Evolutionary conservation across 92 coral and sea anemone species (phyloP).

Genomic region (Parazoanthus atlanticus): DNA sequence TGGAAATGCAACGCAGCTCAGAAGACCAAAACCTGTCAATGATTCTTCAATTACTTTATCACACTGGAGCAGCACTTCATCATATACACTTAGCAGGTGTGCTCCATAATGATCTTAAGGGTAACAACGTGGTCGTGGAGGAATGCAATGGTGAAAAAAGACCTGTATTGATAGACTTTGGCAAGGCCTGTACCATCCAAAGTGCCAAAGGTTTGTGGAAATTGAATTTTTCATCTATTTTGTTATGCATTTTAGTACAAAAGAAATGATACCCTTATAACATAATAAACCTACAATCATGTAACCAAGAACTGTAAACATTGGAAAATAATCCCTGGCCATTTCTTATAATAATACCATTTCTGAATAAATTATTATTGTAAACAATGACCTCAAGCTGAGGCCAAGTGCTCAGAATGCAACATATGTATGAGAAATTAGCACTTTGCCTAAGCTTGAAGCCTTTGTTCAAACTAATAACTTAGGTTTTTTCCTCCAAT

Average conservation of each 20-base stretch:
- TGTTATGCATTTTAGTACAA: not conserved
- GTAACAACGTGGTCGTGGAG: conserved; percentile 61
- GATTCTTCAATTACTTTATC: conserved; percentile 29
- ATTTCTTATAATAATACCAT: not conserved
- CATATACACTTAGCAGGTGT: conserved; percentile 48
- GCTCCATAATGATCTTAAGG: conserved; percentile 58
- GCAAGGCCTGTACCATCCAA: conserved; percentile 46
- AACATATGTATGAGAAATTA: not conserved
- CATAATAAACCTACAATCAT: not conserved
- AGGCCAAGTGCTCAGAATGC: conserved; percentile 8
- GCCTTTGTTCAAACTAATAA: no score
- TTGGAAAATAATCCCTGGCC: conserved; percentile 9
- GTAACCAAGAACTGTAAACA: conserved; percentile 11
- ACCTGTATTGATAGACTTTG: conserved; percentile 59
- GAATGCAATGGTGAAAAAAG: conserved; percentile 35
- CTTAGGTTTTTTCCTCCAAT: no score
- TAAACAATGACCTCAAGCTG: conserved; percentile 6
- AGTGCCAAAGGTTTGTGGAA: conserved; percentile 47
- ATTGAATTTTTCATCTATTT: not conserved
- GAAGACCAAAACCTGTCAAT: no score
- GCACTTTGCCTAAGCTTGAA: no score
- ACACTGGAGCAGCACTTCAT: conserved; percentile 47
- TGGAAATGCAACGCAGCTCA: no score
- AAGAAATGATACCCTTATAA: conserved; percentile 23
- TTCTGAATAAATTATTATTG: no score